Conservation (phyloP, 2,797 vertebrate species). For the Poeciliopsis turneri region DNA sequence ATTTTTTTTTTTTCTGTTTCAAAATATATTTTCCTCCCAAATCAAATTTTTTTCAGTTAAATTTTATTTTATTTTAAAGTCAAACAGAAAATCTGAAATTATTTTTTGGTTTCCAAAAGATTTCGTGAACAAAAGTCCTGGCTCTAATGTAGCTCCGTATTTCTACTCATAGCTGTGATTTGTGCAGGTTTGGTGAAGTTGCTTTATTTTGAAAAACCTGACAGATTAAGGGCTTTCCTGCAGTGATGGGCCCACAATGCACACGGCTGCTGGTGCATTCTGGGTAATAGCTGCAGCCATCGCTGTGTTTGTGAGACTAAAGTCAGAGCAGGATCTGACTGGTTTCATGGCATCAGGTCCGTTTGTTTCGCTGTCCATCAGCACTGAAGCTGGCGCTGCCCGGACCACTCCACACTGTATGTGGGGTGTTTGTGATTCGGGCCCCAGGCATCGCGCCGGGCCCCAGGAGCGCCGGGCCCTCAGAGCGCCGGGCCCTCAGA, state of each 20-base stretch:
- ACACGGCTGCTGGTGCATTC: not conserved
- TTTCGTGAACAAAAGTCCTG: too few relatives aligned
- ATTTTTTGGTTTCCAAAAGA: too few relatives aligned
- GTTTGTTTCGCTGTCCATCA: not conserved
- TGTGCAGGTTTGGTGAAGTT: not conserved
- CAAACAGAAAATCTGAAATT: too few relatives aligned
- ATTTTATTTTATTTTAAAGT: too few relatives aligned
- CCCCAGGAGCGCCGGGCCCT: slow-evolving; percentile 64
- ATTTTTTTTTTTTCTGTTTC: too few relatives aligned
- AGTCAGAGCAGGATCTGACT: not conserved
- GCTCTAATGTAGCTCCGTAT: too few relatives aligned
- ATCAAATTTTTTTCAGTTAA: too few relatives aligned
- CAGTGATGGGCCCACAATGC: too few relatives aligned
- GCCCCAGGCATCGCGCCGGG: too few relatives aligned
- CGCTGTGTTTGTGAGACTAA: not conserved
- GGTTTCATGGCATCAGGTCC: not conserved
- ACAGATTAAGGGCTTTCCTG: too few relatives aligned
- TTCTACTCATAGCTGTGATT: not conserved
- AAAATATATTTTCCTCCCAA: too few relatives aligned
- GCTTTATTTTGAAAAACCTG: too few relatives aligned
- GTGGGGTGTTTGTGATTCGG: not conserved
- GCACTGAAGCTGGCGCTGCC: not conserved
- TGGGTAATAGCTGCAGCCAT: not conserved
- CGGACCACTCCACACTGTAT: not conserved
- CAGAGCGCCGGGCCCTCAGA: slow-evolving; percentile 56